Percentiles rank a stretch among this genome's conserved stretches.
These are phyloP conservation scores for Nematolebias whitei DNA, from an alignment of 2,113 vertebrate species.

Conservation along the genomic window DNA sequence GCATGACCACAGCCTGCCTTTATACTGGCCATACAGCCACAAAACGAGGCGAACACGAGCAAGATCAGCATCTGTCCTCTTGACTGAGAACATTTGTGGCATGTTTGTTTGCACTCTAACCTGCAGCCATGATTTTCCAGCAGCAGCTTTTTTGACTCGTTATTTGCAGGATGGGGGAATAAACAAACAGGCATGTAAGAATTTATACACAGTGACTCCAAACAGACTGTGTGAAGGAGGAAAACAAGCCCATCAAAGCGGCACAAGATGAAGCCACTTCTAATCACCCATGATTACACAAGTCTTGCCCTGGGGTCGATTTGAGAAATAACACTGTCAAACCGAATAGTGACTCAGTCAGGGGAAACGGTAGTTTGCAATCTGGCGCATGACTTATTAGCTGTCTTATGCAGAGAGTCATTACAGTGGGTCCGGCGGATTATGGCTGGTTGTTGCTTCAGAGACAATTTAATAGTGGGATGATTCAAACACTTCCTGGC, in stretches of 20 bases:
- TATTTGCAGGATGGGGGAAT: not conserved
- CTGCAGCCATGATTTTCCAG: slow-evolving; percentile 10
- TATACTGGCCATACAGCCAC: not conserved
- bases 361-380: slow-evolving; percentile 51
- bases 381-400: slow-evolving; percentile 64
- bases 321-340: slow-evolving; percentile 52
- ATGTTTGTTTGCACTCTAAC: slow-evolving; percentile 6
- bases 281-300: slow-evolving; percentile 11
- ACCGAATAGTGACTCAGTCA: slow-evolving; percentile 53
- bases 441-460: slow-evolving; percentile 58
- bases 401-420: slow-evolving; percentile 52
- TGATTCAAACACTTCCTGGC: slow-evolving; percentile 50
- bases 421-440: slow-evolving; percentile 59
- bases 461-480: slow-evolving; percentile 55
- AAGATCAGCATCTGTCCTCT: slow-evolving; percentile 28
- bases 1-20: no score
- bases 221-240: not conserved
- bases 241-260: slow-evolving; percentile 1
- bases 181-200: slow-evolving; percentile 1
- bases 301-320: slow-evolving; percentile 41
- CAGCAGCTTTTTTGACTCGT: not conserved
- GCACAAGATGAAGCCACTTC: not conserved
- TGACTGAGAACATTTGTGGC: slow-evolving; percentile 33
- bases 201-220: slow-evolving; percentile 6
- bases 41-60: not conserved